These are phyloP conservation scores for Halichoerus grypus DNA, from an alignment of 2,113 vertebrate species.

Conservation along the genomic window DNA sequence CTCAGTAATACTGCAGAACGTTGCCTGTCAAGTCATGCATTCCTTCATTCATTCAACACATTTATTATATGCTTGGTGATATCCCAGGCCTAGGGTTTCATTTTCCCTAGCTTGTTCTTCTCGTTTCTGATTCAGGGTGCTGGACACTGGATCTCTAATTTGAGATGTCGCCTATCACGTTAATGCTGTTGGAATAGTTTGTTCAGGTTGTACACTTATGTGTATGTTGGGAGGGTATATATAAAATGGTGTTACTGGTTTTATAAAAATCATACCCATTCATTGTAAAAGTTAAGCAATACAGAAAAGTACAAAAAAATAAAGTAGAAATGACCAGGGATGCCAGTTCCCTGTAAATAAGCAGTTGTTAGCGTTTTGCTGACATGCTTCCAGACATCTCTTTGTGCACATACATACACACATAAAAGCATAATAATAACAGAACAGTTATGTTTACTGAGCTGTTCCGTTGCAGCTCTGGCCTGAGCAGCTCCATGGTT, in stretches of 20 bases:
- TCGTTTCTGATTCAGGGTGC: neutral
- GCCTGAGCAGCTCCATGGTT: neutral
- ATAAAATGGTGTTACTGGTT: neutral
- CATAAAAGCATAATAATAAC: rapidly evolving
- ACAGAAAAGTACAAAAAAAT: neutral
- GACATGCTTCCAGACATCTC: neutral
- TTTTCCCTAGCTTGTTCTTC: neutral
- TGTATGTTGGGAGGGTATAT: neutral
- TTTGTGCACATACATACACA: rapidly evolving
- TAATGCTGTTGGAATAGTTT: neutral
- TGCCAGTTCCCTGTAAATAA: neutral
- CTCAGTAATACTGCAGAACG: rapidly evolving
- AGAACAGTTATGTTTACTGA: neutral
- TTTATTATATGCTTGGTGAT: neutral
- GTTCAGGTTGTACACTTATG: neutral
- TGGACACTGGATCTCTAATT: neutral
- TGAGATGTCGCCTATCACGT: neutral
- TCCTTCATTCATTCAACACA: neutral
- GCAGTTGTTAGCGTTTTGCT: neutral
- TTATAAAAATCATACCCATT: neutral
- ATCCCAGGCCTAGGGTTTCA: neutral
- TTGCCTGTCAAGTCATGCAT: neutral
- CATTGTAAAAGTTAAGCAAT: neutral
- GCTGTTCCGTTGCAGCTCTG: rapidly evolving
- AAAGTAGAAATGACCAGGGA: neutral